phyloP scores from a whole-genome alignment of 2,797 vertebrate genomes.

The Sus cebifrons region DNA sequence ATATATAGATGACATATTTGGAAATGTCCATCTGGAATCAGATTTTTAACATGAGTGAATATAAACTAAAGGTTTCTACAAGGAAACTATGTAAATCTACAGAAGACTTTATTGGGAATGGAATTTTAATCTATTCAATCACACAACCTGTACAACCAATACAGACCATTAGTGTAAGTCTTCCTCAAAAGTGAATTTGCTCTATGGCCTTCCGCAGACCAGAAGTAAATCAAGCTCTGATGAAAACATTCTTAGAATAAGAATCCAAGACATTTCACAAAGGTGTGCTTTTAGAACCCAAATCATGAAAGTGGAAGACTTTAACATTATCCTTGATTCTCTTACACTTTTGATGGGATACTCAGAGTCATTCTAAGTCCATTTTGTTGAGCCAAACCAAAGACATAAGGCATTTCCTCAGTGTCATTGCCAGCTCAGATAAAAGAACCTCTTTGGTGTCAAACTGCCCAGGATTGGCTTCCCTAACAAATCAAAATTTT shows the following conservation, averaged over 20 bases:
- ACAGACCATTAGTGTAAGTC: not conserved
- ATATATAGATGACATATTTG: constrained; percentile 16
- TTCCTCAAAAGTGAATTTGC: constrained; percentile 22
- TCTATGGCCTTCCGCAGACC: not conserved
- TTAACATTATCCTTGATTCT: not conserved
- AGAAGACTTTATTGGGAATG: not conserved
- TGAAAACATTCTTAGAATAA: constrained; percentile 49
- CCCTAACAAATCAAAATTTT: constrained; percentile 49
- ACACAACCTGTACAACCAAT: not conserved
- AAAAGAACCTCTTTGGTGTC: constrained; percentile 43
- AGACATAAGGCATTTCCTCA: not conserved
- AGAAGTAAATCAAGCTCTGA: not conserved
- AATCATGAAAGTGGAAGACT: constrained; percentile 33
- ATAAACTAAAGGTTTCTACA: constrained; percentile 35
- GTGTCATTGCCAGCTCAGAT: not conserved
- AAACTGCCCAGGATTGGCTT: constrained; percentile 41
- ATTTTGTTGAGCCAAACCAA: constrained; percentile 6
- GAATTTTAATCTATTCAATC: constrained; percentile 19
- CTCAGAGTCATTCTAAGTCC: not conserved
- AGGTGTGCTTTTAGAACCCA: not conserved
- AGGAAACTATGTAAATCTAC: constrained; percentile 44
- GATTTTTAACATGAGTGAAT: constrained; percentile 53
- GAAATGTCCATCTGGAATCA: constrained; percentile 54
- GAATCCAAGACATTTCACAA: constrained; percentile 1
- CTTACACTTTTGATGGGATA: not conserved